Conservation (phyloP, 2,113 vertebrate genomes). For the Neopipo cinnamomea region DNA sequence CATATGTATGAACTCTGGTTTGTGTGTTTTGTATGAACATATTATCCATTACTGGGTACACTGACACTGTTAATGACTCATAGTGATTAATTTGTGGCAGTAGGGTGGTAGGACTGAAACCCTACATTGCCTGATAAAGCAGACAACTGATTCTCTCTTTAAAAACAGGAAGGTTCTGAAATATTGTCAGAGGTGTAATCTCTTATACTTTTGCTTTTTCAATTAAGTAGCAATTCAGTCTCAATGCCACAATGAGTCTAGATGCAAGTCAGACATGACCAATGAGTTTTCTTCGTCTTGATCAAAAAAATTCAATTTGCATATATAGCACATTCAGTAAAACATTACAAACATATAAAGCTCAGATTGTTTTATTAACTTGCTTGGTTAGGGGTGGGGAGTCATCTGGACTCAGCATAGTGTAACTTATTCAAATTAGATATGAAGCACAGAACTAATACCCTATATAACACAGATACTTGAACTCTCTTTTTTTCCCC, state of each 20-base stretch:
- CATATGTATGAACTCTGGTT: neutral
- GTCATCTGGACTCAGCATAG: neutral
- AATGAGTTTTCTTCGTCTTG: neutral
- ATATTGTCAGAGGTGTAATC: neutral
- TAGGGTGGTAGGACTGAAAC: neutral
- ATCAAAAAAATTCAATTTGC: neutral
- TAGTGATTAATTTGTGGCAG: neutral
- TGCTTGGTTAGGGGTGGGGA: neutral
- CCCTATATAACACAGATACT: rapidly evolving
- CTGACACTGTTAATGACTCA: neutral
- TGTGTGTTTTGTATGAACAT: rapidly evolving
- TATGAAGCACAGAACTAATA: neutral
- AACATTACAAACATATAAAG: neutral
- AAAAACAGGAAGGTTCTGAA: neutral
- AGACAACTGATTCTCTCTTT: neutral
- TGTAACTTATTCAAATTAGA: neutral
- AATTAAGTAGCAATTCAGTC: neutral
- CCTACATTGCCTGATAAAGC: neutral
- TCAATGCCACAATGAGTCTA: neutral
- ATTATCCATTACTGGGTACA: rapidly evolving
- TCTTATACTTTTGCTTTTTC: neutral
- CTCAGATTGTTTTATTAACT: neutral
- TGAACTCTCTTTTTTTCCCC: neutral
- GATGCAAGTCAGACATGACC: neutral
- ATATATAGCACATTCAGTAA: neutral